Conservation (phyloP, 92 coral and sea anemone genomes). For the Porites lobata region DNA sequence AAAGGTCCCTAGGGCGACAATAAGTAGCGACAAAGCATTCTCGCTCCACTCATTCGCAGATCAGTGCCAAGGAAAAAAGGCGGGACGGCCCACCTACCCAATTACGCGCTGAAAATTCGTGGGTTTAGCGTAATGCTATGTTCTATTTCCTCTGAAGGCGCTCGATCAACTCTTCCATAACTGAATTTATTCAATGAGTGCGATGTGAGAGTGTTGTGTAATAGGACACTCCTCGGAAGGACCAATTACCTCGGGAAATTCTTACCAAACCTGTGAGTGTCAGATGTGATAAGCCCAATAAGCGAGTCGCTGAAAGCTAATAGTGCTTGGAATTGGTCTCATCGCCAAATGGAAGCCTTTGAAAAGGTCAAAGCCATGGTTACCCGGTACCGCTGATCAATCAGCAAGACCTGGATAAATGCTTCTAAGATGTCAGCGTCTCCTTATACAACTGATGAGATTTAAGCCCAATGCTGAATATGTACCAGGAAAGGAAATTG, state of each 20-base stretch:
- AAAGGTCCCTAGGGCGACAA: too few relatives aligned
- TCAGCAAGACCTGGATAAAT: constrained; percentile 42
- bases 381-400: constrained; percentile 66
- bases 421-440: constrained; percentile 74
- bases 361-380: constrained; percentile 25
- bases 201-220: too few relatives aligned
- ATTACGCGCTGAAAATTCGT: too few relatives aligned
- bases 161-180: too few relatives aligned
- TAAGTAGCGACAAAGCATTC: too few relatives aligned
- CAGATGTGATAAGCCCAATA: not conserved
- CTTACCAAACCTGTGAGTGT: not conserved
- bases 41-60: too few relatives aligned
- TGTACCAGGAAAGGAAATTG: constrained; percentile 67
- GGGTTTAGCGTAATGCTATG: too few relatives aligned
- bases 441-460: constrained; percentile 69
- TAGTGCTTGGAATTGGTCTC: constrained; percentile 7
- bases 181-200: too few relatives aligned
- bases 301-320: constrained; percentile 1
- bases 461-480: constrained; percentile 58
- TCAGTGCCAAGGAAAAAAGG: too few relatives aligned
- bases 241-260: constrained; percentile 21
- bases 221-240: not conserved
- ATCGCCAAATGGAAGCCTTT: constrained; percentile 15
- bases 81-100: too few relatives aligned
- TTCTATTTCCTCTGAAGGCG: too few relatives aligned